Base-by-base conservation (phyloP, 2,888 invertebrate species). In the Sthenelais limicola region DNA sequence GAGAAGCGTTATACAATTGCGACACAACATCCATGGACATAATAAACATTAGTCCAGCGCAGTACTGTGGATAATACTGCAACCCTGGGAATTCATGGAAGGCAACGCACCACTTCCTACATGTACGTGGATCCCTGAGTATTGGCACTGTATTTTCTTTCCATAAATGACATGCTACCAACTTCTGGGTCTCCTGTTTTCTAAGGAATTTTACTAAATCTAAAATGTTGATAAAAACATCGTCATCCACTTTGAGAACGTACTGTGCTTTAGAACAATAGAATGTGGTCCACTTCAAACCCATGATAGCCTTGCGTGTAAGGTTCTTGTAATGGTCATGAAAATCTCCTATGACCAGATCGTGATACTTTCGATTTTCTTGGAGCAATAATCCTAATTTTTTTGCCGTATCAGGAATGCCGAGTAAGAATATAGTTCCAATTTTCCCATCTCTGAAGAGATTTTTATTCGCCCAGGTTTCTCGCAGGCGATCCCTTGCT, bases 31-130 rank as follows among this genome's bases (percentile, higher is more conserved):
- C 76, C 4, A 77, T 56, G 5, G 84, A 81, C 52, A 84, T 74
- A n/a, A 84, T 66, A 56, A 78, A 79, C 4, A 78, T 77, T 52
- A 82, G 81, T 4, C 85, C 85, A 9, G 83, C 80, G 74, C 86
- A 86, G 74, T 85, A 86, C 26, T 77, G 76, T 3, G 86, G 86
- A 66, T 77, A 79, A 62, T 69, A 71, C 12, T 33, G 43, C 24
- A 47, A 35, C 12, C 78, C 78, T 3, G 76, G 77, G 28, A 79
- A 76, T 43, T 79, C 79, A 18, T 56, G 28, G 18, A 38, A 38
- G 47, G 74, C 68, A 21, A 79, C 79, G 48, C 79, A 79, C 76
- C 76, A 79, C 54, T 73, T 73, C 62, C 71, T 75, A 54, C 79
- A 79, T 47, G 73, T 77, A 7, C 28, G 26, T 7, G 78, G 76